A percentile compares a stretch with the other conserved stretches of the same genome.
phyloP scores from a whole-genome alignment of 2,888 invertebrate species.

The Ochropleura leucogaster region DNA sequence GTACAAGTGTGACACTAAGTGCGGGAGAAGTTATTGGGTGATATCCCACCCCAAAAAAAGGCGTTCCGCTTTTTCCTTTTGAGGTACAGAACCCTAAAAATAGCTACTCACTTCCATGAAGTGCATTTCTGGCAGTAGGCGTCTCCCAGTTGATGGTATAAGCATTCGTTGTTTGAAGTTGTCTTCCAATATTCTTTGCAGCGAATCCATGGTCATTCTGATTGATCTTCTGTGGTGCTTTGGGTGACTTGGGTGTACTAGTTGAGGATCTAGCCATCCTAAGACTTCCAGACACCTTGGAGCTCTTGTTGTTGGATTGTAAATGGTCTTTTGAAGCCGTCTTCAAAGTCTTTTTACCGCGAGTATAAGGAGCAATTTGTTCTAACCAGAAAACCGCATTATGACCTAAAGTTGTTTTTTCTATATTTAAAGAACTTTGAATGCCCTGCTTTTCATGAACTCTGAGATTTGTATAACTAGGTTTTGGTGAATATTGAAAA shows the following conservation, averaged over 20 bases:
- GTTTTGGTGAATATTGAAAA: neutral
- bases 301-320: accelerated
- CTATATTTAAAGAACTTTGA: accelerated
- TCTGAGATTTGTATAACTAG: neutral
- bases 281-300: too few relatives aligned
- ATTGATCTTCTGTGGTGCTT: neutral
- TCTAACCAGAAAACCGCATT: neutral
- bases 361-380: neutral
- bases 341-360: neutral
- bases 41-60: too few relatives aligned
- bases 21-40: too few relatives aligned
- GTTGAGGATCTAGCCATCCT: neutral
- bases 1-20: too few relatives aligned
- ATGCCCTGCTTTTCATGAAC: neutral
- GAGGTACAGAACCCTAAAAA: neutral
- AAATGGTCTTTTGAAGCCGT: neutral
- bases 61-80: too few relatives aligned
- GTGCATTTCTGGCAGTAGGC: too few relatives aligned
- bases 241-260: neutral
- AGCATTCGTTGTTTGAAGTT: neutral
- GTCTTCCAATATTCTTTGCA: neutral
- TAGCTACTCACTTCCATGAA: slow-evolving; percentile 17
- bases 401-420: neutral
- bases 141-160: too few relatives aligned
- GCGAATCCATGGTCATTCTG: neutral